Conservation (phyloP, 2,888 invertebrate species). For the Cheilosia pagana region DNA sequence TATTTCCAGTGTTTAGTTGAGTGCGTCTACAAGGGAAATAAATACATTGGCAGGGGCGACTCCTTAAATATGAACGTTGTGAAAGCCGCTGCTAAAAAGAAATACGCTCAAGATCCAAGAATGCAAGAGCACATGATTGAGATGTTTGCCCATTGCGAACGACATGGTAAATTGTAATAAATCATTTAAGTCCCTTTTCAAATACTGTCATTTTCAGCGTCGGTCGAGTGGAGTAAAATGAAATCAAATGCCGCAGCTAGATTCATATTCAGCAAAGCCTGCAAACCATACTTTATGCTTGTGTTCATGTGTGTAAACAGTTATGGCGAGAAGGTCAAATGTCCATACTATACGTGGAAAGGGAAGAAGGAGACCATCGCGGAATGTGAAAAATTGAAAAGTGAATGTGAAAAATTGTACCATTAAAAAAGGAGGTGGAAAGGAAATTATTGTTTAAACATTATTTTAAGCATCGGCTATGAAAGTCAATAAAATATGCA, state of each 20-base stretch:
- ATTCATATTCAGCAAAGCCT: conserved; percentile 72
- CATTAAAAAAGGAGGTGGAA: not conserved
- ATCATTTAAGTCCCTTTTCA: no score
- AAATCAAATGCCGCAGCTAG: conserved; percentile 75
- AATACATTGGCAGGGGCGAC: conserved; percentile 78
- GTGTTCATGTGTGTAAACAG: conserved; percentile 77
- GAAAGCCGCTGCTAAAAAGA: conserved; percentile 76
- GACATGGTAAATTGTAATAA: conserved; percentile 67
- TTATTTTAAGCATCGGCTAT: no score
- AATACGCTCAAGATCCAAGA: conserved; percentile 76
- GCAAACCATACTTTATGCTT: conserved; percentile 77
- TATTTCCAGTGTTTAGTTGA: conserved; percentile 77
- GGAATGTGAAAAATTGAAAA: not conserved
- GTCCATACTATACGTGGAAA: not conserved
- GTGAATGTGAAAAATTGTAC: not conserved
- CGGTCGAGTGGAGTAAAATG: conserved; percentile 50
- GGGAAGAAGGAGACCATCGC: not conserved
- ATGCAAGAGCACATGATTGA: conserved; percentile 77
- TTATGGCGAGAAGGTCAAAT: not conserved
- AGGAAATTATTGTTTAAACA: no score
- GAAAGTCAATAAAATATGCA: no score
- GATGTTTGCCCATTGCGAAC: conserved; percentile 76
- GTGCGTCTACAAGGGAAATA: conserved; percentile 78
- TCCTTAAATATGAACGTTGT: conserved; percentile 79
- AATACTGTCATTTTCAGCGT: conserved; percentile 43